Percentiles rank a stretch among this genome's conserved stretches.
Evolutionary conservation across 1,140 invertebrate species (phyloP).

Genomic region (Matsumurasca onukii): DNA sequence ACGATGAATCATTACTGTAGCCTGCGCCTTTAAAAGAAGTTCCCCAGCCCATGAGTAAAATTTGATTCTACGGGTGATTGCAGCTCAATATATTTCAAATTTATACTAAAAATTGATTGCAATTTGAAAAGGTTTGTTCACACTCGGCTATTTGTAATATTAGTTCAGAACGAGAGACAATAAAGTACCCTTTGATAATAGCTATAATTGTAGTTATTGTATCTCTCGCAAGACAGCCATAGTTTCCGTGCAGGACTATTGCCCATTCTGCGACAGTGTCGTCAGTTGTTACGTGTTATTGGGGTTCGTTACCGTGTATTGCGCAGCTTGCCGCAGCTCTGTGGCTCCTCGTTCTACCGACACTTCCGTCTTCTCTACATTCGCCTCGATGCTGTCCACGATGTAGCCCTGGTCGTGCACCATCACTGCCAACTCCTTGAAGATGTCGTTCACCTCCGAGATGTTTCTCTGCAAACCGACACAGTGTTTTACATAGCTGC

Average conservation of each 20-base stretch:
- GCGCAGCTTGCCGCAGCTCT: conserved; percentile 76
- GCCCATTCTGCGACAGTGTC: neutral
- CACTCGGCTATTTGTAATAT: too few relatives aligned
- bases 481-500: too few relatives aligned
- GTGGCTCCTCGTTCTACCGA: conserved; percentile 80
- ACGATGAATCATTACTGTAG: too few relatives aligned
- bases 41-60: too few relatives aligned
- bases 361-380: conserved; percentile 86
- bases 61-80: too few relatives aligned
- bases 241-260: neutral
- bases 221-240: neutral
- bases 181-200: neutral
- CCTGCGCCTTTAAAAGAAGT: too few relatives aligned
- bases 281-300: neutral
- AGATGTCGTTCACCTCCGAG: conserved; percentile 95
- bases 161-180: neutral
- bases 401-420: conserved; percentile 97
- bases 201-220: neutral
- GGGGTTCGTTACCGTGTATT: conserved; percentile 41
- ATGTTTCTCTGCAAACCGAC: conserved; percentile 86
- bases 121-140: too few relatives aligned
- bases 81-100: too few relatives aligned
- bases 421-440: conserved; percentile 94
- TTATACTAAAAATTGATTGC: too few relatives aligned
- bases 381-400: conserved; percentile 96